A percentile compares a stretch with the other conserved stretches of the same genome.
Conservation (phyloP, 1,140 invertebrate genomes). For the Episyrphus balteatus region DNA sequence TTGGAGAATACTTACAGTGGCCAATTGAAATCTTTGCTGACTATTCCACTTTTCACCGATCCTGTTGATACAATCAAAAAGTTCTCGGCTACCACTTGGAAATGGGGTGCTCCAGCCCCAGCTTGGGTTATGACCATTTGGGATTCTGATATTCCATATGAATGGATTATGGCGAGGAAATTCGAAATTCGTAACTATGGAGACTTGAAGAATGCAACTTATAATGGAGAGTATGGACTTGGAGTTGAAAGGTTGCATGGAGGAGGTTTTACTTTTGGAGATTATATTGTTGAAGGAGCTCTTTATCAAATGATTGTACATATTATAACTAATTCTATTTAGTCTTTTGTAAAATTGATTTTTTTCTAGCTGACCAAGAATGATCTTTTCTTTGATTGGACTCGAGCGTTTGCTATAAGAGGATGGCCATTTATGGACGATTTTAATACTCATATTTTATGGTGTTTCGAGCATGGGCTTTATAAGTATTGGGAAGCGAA, state of each 20-base stretch:
- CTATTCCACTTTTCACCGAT: conserved; percentile 19
- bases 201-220: conserved; percentile 26
- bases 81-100: conserved; percentile 20
- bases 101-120: conserved; percentile 29
- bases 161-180: conserved; percentile 18
- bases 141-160: conserved; percentile 18
- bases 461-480: conserved; percentile 23
- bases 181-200: conserved; percentile 25
- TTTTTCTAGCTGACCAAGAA: conserved; percentile 10
- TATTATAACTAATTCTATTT: neutral
- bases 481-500: conserved; percentile 25
- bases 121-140: conserved; percentile 25
- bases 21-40: conserved; percentile 28
- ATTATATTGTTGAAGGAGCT: conserved; percentile 20
- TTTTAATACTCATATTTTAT: conserved; percentile 21
- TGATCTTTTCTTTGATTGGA: conserved; percentile 31
- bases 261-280: conserved; percentile 21
- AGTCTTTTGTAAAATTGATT: neutral
- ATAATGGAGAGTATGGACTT: conserved; percentile 19
- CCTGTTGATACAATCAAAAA: conserved; percentile 25
- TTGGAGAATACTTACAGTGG: conserved; percentile 34
- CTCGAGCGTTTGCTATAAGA: conserved; percentile 24
- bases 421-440: conserved; percentile 26
- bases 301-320: conserved; percentile 24
- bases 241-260: conserved; percentile 24